These are phyloP conservation scores for Scelioninae gen. 2 DNA, from an alignment of 2,888 invertebrate genomes.

Conservation along the genomic window DNA sequence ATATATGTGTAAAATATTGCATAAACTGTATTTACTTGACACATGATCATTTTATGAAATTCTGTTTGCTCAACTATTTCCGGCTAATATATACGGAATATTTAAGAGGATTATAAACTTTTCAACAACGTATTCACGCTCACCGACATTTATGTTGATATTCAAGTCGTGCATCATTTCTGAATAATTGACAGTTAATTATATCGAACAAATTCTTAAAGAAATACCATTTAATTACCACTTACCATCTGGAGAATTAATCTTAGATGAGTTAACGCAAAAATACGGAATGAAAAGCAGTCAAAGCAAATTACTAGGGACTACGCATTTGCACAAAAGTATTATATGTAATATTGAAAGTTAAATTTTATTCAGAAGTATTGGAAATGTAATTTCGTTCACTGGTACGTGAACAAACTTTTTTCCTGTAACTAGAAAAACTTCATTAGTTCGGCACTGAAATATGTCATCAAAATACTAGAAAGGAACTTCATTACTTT, in stretches of 20 bases:
- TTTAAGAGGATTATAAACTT: too few species aligned
- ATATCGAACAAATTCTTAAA: neutral
- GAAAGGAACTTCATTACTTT: conserved; percentile 1
- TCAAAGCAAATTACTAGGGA: neutral
- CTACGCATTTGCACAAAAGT: neutral
- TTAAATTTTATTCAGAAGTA: neutral
- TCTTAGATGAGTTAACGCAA: neutral
- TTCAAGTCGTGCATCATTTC: neutral
- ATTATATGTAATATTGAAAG: neutral
- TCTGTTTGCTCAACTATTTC: too few species aligned
- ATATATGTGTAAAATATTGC: too few species aligned
- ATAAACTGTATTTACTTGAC: too few species aligned
- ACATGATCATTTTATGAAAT: too few species aligned
- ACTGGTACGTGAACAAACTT: too few species aligned
- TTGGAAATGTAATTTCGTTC: neutral
- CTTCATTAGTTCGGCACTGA: neutral
- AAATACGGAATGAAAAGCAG: neutral
- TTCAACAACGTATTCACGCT: too few species aligned
- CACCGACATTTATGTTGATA: too few species aligned
- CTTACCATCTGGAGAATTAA: neutral
- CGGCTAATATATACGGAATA: too few species aligned
- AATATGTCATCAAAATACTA: neutral
- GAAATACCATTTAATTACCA: neutral
- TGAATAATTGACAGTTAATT: neutral
- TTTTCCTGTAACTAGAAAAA: neutral